Evolutionary conservation across 2,113 vertebrate species (phyloP), one percentile per base, ranked within the genome.

Genomic region (Clarias magur): DNA sequence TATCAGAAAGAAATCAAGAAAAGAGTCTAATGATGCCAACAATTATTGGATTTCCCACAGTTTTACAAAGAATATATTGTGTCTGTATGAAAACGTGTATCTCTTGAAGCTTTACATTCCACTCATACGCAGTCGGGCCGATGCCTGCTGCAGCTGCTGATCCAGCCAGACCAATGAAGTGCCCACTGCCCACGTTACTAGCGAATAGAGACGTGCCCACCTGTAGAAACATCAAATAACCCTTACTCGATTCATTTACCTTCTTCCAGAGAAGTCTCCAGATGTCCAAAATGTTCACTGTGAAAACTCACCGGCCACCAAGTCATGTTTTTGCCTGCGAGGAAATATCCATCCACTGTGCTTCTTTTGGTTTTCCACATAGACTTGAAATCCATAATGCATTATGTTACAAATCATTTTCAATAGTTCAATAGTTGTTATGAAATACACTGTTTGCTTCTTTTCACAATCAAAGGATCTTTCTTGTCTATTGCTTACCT

Each of bases 111-210:
- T 93, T 96, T 93, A 99, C 98, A 0, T 97, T 98, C 94, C 97
- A 96, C 91, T 99, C 98, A 0, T 98, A 99, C 60, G 97, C 96
- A 10, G 96, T 92, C 0, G 96, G 96, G 0, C 95, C 97, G 0
- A 99, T 96, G 27, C 98, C 98, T 0, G 95, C 93, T 0, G 98
- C 98, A 0, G 98, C 97, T 3, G 97, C 98, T 0, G 98, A 99
- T 0, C 98, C 98, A 0, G 98, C 98, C 90, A 99, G 92, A 19
- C 98, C 98, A 0, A 99, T 96, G 91, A 99, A 99, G 88, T 99
- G 98, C 1, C 98, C 98, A 0, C 98, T 99, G 82, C 98, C 98
- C 54, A 99, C 96, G 0, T 99, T 99, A 91, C 98, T 99, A 93
- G 98, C 97, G 91, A 99, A 99, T 57, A 99, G 93, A 30, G 98